Conservation (phyloP, 2,888 invertebrate genomes). For the Orchesella flavescens region DNA sequence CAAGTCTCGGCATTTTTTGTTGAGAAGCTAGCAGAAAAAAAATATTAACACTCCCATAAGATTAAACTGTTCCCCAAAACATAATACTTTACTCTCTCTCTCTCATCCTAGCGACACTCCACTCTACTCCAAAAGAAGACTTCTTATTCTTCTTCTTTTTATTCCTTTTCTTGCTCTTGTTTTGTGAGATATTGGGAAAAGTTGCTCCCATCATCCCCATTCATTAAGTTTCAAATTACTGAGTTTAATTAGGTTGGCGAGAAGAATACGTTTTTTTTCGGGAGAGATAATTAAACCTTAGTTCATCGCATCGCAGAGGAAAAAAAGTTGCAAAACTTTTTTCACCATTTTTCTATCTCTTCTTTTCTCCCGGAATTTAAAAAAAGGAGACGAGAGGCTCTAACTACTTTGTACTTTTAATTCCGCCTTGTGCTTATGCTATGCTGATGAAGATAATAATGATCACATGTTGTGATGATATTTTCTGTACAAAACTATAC, state of each 20-base stretch:
- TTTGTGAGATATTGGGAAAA: constrained; percentile 45
- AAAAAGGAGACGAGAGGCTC: constrained; percentile 6
- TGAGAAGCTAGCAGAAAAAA: neutral
- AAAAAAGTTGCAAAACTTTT: constrained; percentile 6
- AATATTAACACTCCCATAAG: neutral
- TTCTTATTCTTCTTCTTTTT: neutral
- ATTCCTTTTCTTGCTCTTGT: neutral
- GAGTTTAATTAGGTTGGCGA: constrained; percentile 54
- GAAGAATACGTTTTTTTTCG: constrained; percentile 22
- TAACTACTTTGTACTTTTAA: constrained; percentile 35
- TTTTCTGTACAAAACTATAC: neutral
- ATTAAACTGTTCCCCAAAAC: neutral
- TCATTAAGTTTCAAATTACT: constrained; percentile 50
- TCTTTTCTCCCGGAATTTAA: neutral
- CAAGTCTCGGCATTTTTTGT: neutral
- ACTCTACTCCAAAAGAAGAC: too few species aligned
- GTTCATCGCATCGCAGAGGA: neutral
- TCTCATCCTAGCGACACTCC: neutral
- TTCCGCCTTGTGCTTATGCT: neutral
- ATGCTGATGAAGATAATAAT: too few species aligned
- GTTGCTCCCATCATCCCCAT: constrained; percentile 53
- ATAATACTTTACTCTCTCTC: neutral
- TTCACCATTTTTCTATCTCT: neutral
- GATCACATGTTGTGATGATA: too few species aligned
- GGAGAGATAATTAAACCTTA: constrained; percentile 36